phyloP scores from a whole-genome alignment of 2,797 vertebrate genomes.

The Sebastes cheni region DNA sequence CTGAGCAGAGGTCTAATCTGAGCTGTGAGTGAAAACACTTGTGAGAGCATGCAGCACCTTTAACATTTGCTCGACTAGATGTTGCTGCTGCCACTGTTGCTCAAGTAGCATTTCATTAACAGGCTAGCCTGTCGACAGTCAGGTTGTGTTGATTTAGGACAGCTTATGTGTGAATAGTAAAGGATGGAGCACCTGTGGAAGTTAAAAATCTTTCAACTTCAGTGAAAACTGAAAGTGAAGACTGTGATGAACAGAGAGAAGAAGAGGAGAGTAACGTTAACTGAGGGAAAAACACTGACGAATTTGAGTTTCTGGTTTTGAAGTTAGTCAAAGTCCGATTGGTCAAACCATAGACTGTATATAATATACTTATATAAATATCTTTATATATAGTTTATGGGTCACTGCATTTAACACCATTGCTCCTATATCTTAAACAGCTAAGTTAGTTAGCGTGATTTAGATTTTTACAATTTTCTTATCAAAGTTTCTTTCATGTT shows the following conservation, averaged over 20 bases:
- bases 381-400: background rate
- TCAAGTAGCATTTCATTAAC: background rate
- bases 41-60: background rate
- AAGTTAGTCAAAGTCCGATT: background rate
- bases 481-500: background rate
- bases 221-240: background rate
- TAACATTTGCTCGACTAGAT: background rate
- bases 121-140: background rate
- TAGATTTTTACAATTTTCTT: background rate
- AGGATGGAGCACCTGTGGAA: background rate
- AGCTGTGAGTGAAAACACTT: background rate
- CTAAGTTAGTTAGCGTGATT: too few species aligned
- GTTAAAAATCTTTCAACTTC: background rate
- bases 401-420: background rate
- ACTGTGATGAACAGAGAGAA: background rate
- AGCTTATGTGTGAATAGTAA: background rate
- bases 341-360: background rate
- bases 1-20: background rate
- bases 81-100: background rate
- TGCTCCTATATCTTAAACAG: too few species aligned
- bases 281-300: background rate
- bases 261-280: background rate
- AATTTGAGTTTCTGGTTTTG: background rate
- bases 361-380: background rate
- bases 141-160: background rate